Conservation (phyloP, 2,113 vertebrate genomes). For the Rhabdomys dilectus region DNA sequence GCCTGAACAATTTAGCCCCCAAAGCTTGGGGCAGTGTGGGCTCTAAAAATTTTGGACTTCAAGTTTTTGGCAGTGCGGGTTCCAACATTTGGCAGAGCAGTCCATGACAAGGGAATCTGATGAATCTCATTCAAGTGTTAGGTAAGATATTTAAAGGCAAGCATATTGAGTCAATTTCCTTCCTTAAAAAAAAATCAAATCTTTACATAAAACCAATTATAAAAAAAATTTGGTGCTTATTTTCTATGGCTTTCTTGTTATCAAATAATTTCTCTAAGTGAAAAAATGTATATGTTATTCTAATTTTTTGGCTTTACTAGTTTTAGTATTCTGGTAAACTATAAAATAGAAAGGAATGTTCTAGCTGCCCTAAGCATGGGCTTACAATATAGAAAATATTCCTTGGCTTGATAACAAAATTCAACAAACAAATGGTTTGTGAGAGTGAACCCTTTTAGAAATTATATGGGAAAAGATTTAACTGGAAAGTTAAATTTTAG, state of each 20-base stretch:
- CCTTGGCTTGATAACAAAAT: background rate
- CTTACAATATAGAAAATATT: background rate
- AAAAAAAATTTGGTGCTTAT: background rate
- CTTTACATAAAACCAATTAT: background rate
- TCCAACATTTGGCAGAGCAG: too few species aligned
- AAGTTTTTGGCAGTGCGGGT: too few species aligned
- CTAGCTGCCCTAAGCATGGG: background rate
- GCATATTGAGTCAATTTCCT: background rate
- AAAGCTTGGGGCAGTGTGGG: too few species aligned
- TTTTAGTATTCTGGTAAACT: background rate
- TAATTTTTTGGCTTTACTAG: background rate
- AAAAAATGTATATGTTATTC: background rate
- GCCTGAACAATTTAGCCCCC: too few species aligned
- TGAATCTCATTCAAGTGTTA: background rate
- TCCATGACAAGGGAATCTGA: background rate
- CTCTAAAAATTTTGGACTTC: too few species aligned
- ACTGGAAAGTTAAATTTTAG: background rate
- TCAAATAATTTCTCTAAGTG: background rate
- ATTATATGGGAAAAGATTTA: background rate
- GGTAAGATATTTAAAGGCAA: slow-evolving; percentile 14
- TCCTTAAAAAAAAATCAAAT: background rate
- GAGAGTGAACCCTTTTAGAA: background rate
- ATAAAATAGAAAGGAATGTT: background rate
- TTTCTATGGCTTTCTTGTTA: background rate
- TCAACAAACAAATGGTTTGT: background rate